Percentiles rank a stretch among this genome's conserved stretches.
phyloP scores from a whole-genome alignment of 1,140 invertebrate species.

The Listronotus bonariensis region DNA sequence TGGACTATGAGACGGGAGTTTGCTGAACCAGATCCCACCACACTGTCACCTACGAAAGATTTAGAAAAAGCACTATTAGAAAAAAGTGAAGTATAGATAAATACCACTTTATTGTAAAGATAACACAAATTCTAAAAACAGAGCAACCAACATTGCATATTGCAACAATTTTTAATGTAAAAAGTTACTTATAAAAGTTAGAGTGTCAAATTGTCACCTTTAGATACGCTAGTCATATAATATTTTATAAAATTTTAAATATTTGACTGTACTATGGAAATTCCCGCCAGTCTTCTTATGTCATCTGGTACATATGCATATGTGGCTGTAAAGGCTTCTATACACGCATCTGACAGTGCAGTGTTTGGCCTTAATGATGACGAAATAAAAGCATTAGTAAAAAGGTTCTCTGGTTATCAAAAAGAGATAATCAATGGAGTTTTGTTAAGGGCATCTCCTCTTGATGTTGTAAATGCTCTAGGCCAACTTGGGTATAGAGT shows the following conservation, averaged over 20 bases:
- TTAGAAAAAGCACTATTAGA: conserved; percentile 21
- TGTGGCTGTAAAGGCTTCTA: conserved; percentile 75
- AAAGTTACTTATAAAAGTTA: background rate
- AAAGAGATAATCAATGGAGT: conserved; percentile 71
- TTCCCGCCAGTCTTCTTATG: conserved; percentile 52
- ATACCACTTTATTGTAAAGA: background rate
- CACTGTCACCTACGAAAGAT: conserved; percentile 32
- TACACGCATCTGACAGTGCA: conserved; percentile 71
- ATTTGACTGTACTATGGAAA: conserved; percentile 45
- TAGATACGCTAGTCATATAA: conserved; percentile 6
- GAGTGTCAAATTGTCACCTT: conserved; percentile 17
- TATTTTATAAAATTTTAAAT: background rate
- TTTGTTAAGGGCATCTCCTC: conserved; percentile 67
- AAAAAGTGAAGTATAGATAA: conserved; percentile 32
- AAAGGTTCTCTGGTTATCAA: conserved; percentile 67
- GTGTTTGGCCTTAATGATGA: conserved; percentile 74
- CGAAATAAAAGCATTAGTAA: conserved; percentile 68
- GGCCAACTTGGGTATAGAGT: conserved; percentile 77
- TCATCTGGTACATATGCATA: conserved; percentile 66
- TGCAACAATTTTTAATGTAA: background rate
- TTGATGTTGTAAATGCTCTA: conserved; percentile 72
- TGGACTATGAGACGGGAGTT: conserved; percentile 91
- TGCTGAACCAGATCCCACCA: conserved; percentile 72
- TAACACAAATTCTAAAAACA: too few relatives aligned
- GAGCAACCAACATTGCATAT: too few relatives aligned